phyloP scores from a whole-genome alignment of 2,888 invertebrate genomes.

The Caenorhabditis sp. region DNA sequence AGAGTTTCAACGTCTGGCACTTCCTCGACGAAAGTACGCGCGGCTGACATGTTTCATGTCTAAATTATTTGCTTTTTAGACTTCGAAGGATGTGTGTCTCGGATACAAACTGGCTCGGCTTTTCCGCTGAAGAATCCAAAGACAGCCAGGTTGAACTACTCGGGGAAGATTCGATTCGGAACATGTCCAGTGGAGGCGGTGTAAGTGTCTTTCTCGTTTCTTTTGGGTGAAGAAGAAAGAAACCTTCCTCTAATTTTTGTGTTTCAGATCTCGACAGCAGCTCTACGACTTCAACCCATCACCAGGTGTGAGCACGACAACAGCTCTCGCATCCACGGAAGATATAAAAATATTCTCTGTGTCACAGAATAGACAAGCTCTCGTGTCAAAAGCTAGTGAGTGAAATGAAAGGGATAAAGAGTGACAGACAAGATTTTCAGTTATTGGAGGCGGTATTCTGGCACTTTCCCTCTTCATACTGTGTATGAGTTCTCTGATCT shows the following conservation, averaged over 20 bases:
- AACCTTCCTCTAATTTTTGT: conserved; percentile 28
- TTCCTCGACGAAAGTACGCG: conserved; percentile 71
- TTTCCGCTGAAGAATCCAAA: conserved; percentile 76
- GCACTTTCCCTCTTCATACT: conserved; percentile 63
- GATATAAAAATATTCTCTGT: conserved; percentile 50
- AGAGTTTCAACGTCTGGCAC: conserved; percentile 75
- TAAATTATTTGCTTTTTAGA: conserved; percentile 63
- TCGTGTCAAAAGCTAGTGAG: conserved; percentile 53
- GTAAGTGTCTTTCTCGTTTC: conserved; percentile 45
- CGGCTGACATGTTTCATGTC: not conserved
- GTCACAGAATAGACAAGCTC: conserved; percentile 41
- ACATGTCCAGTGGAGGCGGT: conserved; percentile 71
- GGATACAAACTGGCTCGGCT: conserved; percentile 74
- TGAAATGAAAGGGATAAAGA: not conserved
- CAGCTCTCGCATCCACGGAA: conserved; percentile 29
- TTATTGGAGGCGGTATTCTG: conserved; percentile 65
- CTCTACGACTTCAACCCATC: conserved; percentile 51
- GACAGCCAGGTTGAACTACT: conserved; percentile 70
- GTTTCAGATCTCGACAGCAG: conserved; percentile 41
- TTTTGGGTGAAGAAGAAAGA: too few relatives aligned
- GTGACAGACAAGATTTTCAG: conserved; percentile 39
- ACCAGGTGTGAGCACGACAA: conserved; percentile 9
- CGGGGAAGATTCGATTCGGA: conserved; percentile 73
- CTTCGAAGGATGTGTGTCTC: conserved; percentile 75
- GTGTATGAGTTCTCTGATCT: conserved; percentile 67